These are phyloP conservation scores for Furcula furcula DNA, from an alignment of 2,888 invertebrate genomes.

Conservation along the genomic window DNA sequence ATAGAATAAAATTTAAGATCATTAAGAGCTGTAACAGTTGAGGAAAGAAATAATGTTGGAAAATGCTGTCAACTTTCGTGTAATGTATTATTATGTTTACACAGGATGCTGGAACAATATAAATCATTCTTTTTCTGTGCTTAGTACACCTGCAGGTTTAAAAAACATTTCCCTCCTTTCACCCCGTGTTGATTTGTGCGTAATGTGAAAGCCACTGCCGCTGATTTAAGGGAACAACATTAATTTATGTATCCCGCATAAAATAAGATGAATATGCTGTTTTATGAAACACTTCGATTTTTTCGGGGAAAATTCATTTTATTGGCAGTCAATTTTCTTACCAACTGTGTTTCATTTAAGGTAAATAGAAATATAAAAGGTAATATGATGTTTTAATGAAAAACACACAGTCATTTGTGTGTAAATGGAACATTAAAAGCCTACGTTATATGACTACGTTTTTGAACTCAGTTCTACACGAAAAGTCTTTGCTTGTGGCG, in stretches of 20 bases:
- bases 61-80: conserved; percentile 13
- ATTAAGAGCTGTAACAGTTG: no score
- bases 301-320: conserved; percentile 9
- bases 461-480: no score
- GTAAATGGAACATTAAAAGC: no score
- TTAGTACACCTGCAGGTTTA: conserved; percentile 22
- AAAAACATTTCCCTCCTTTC: conserved; percentile 25
- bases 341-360: not conserved
- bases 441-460: no score
- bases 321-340: conserved; percentile 4
- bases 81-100: conserved; percentile 35
- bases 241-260: conserved; percentile 39
- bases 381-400: no score
- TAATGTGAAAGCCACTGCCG: conserved; percentile 33
- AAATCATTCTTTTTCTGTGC: conserved; percentile 30
- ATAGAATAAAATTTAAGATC: no score
- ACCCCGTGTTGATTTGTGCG: conserved; percentile 34
- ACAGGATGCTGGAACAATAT: conserved; percentile 31
- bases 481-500: no score
- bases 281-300: conserved; percentile 11
- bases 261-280: conserved; percentile 35
- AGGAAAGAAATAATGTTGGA: not conserved
- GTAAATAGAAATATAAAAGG: not conserved
- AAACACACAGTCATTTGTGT: no score
- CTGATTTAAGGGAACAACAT: conserved; percentile 35